Evolutionary conservation across 2,888 invertebrate genomes (phyloP).

Genomic region (Orthosia gracilis): DNA sequence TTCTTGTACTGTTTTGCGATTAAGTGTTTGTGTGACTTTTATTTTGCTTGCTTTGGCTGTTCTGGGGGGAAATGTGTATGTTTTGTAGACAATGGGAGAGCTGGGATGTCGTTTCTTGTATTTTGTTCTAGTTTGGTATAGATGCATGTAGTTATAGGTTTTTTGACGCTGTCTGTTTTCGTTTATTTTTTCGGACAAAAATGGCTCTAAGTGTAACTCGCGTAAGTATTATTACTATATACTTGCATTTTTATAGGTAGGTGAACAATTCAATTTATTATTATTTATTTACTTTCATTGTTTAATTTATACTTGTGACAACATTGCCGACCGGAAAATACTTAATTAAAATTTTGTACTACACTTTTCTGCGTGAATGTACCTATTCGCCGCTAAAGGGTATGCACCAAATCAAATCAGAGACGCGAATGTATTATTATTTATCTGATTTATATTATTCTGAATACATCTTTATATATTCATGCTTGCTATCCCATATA

Average conservation of each 20-base stretch:
- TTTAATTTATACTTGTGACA: background rate
- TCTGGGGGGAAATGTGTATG: conserved; percentile 30
- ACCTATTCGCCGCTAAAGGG: conserved; percentile 71
- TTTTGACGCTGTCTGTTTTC: background rate
- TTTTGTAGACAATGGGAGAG: conserved; percentile 10
- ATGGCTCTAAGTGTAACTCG: background rate
- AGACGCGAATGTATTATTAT: conserved; percentile 53
- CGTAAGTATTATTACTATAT: too few species aligned
- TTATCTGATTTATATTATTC: conserved; percentile 29
- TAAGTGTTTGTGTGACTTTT: conserved; percentile 65
- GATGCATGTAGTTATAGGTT: too few species aligned
- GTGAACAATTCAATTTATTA: too few species aligned
- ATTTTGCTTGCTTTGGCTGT: conserved; percentile 52
- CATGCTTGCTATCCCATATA: background rate
- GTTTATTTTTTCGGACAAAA: too few species aligned
- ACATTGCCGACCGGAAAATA: background rate
- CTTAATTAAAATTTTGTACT: background rate
- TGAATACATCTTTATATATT: conserved; percentile 20
- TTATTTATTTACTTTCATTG: background rate
- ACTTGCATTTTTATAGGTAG: too few species aligned
- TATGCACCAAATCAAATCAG: conserved; percentile 66
- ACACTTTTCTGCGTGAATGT: conserved; percentile 66
- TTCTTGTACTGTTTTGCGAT: conserved; percentile 70
- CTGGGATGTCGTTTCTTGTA: background rate
- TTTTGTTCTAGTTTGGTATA: background rate